Evolutionary conservation across 1,140 invertebrate species (phyloP), one percentile per base, ranked within the genome.

Genomic region (Calliopsis andreniformis): DNA sequence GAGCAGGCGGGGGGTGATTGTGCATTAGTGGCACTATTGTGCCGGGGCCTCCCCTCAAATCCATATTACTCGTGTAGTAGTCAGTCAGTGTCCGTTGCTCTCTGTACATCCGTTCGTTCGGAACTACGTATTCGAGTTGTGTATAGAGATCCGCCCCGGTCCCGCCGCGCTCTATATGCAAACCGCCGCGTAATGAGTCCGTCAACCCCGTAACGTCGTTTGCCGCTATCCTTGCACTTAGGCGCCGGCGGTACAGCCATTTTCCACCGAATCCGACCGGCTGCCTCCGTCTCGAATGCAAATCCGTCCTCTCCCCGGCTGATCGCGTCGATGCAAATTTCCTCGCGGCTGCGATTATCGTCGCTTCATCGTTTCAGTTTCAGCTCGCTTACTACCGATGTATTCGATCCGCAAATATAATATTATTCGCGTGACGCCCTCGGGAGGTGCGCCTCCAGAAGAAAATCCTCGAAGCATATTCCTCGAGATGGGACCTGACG

Each of bases 11-110:
- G 82, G 82, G 87, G 80, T 75, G 88, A 87, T 88, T 86, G 89
- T 90, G 89, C 91, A 92, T 92, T 92, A 92, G 91, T 88, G 87
- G 89, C 85, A 89, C 88, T 82, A 92, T 92, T 92, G 91, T 92
- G 86, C 86, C 83, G 68, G n/a, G n/a, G 85, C 84, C 80, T 84
- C 88, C 88, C 88, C 85, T 89, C 86, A 87, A 90, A 90, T 90
- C 89, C 87, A 91, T 90, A 91, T 91, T 90, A 91, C 89, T 91
- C 87, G 85, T 85, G 84, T 88, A 84, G 85, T 86, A 91, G 89
- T 91, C 90, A 87, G 90, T 91, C 91, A 90, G 88, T 85, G 87
- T 89, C 87, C 86, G 84, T 82, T 83, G 35, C 73, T 77, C 67
- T 80, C 68, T 76, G 51, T 56, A 62, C 55, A 49, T 79, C 79